A percentile compares a stretch with the other conserved stretches of the same genome.
Evolutionary conservation across 2,113 vertebrate genomes (phyloP).

Genomic region (Platichthys stellatus): DNA sequence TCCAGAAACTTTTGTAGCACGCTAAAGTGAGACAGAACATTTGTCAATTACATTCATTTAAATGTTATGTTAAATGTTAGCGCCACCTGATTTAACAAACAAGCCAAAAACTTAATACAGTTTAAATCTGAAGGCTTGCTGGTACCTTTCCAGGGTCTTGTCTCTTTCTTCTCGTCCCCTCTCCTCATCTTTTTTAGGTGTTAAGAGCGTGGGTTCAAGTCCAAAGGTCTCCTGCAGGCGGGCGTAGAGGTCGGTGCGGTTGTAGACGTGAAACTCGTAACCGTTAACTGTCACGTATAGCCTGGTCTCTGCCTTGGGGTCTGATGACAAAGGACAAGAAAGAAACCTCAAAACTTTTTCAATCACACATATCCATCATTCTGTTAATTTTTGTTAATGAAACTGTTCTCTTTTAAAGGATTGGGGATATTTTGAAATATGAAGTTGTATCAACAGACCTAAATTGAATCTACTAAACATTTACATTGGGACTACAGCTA

Average conservation of each 20-base stretch:
- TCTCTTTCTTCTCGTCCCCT: conserved; percentile 83
- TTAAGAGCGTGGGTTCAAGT: conserved; percentile 92
- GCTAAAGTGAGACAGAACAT: not conserved
- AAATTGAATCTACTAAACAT: not conserved
- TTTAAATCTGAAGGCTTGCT: not conserved
- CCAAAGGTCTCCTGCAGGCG: conserved; percentile 95
- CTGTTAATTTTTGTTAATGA: not conserved
- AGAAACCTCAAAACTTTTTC: not conserved
- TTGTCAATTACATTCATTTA: too few relatives aligned
- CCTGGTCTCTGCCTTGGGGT: conserved; percentile 97
- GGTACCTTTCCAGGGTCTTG: conserved; percentile 89
- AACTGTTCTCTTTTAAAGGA: not conserved
- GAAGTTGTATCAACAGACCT: not conserved
- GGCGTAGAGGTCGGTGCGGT: conserved; percentile 94
- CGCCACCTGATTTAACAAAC: not conserved
- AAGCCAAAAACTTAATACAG: not conserved
- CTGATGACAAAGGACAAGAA: conserved; percentile 69
- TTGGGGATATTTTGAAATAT: not conserved
- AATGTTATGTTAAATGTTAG: not conserved
- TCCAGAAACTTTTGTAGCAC: not conserved
- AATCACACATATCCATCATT: not conserved
- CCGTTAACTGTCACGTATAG: conserved; percentile 96
- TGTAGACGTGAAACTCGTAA: conserved; percentile 98
- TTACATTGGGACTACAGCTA: not conserved
- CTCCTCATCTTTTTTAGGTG: conserved; percentile 88